Base-by-base conservation (phyloP, 2,797 vertebrate genomes). In the Siniperca obscura region DNA sequence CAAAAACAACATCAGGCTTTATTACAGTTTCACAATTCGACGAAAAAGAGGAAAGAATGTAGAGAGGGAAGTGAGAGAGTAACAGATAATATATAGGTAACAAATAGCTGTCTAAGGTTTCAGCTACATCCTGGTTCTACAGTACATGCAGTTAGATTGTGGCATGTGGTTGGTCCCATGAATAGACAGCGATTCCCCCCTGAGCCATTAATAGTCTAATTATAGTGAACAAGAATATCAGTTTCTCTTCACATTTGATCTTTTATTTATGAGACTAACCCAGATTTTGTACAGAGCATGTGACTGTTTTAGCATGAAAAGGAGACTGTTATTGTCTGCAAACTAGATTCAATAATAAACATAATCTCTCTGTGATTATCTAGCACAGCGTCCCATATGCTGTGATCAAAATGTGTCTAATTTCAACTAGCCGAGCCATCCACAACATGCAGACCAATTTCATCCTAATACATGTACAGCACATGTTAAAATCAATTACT, bases 1-100 rank as follows among this genome's bases (percentile, higher is more conserved):
- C 91, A 87, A 90, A 88, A 91, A 92, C 91, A 93, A 90, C 91
- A 90, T 70, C 59, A 74, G 64, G 25, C 75, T 84, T 87, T 74
- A 88, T 76, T 82, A 76, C 57, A 56, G 59, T 89, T 91, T 90
- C 67, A 89, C 78, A 82, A 81, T 46, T 60, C 13, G n/a, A 61
- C 3, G 0, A 68, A 83, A 85, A 87, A 89, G 80, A 77, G 78
- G 80, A 86, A 78, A 57, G 21, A 38, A 73, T 74, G 71, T 5
- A 3, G 48, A 78, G 34, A 48, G 40, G 81, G 83, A 76, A 83
- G 83, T 40, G 17, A 74, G n/a, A 79, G 70, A 88, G 36, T 64
- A 75, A 70, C 44, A 80, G 22, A 72, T 19, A 17, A 42, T 8
- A 42, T 55, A 52, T 17, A 81, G 55, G 22, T 48, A 65, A 67